Percentiles rank a stretch among this genome's conserved stretches.
These are phyloP conservation scores for Chelonoidis abingdonii DNA, from an alignment of 2,113 vertebrate species.

Conservation along the genomic window DNA sequence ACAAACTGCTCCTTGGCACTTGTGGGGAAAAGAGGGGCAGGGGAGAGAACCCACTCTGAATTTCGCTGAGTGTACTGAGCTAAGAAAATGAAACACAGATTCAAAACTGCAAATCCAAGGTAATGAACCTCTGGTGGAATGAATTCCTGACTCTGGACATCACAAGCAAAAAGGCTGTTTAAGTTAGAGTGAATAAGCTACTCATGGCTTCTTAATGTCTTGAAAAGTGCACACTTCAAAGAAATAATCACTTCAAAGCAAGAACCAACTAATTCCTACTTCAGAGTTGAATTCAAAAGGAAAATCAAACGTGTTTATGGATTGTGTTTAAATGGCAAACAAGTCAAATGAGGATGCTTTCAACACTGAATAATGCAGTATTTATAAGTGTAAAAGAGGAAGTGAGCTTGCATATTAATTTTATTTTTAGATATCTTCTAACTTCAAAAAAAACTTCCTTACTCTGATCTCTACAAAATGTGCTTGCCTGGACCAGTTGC, in stretches of 20 bases:
- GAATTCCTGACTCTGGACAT: fast-evolving
- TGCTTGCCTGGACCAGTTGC: background rate
- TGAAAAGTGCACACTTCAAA: background rate
- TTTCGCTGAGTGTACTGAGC: background rate
- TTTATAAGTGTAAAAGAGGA: background rate
- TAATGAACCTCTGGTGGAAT: background rate
- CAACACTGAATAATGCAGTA: background rate
- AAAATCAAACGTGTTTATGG: background rate
- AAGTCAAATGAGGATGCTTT: background rate
- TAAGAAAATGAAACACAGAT: background rate
- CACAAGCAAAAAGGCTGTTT: background rate
- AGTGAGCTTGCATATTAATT: background rate
- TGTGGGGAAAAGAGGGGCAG: background rate
- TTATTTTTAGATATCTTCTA: conserved; percentile 18
- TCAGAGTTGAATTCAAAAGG: conserved; percentile 27
- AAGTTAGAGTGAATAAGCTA: background rate
- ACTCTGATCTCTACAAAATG: background rate
- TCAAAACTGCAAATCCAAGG: background rate
- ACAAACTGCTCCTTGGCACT: background rate
- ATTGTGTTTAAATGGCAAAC: background rate
- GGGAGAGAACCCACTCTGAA: fast-evolving
- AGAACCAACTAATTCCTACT: background rate
- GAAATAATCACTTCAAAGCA: background rate
- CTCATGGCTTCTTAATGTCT: background rate
- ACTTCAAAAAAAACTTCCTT: background rate